Conservation (phyloP, 2,113 vertebrate species). For the Deroptyus accipitrinus region DNA sequence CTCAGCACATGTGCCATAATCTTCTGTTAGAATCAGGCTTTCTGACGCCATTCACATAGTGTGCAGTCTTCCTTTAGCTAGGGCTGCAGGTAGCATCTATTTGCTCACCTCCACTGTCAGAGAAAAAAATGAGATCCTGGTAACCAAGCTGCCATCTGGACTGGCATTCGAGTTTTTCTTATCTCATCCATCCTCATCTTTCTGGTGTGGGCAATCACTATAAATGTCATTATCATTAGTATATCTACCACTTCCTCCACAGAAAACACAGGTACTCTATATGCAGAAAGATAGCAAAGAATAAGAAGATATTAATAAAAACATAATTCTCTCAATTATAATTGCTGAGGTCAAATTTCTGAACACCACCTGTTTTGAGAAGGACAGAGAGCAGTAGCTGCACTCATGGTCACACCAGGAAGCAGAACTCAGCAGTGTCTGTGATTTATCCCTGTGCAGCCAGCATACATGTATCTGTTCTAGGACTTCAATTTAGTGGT, state of each 20-base stretch:
- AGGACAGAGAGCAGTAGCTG: too few relatives aligned
- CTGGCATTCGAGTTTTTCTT: neutral
- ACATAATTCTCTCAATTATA: neutral
- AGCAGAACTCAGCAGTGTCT: neutral
- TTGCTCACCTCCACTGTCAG: neutral
- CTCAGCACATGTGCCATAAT: fast-evolving
- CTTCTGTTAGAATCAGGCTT: too few relatives aligned
- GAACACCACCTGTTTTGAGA: too few relatives aligned
- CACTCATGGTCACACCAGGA: fast-evolving
- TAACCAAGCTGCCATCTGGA: neutral
- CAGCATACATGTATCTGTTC: too few relatives aligned
- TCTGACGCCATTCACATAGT: neutral
- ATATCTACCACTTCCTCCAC: neutral
- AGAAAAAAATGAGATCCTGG: neutral
- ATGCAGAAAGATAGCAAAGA: neutral
- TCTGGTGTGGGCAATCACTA: neutral
- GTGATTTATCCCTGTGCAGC: neutral
- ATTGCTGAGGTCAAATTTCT: neutral
- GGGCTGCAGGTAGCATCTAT: neutral
- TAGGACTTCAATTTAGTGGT: neutral
- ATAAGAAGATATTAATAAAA: neutral
- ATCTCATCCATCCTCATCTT: neutral
- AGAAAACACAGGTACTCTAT: neutral
- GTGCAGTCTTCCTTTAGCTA: neutral
- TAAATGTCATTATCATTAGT: fast-evolving